These are phyloP conservation scores for Cassiopea xamachana DNA, from an alignment of 30 jellyfish, hydroid and myxozoan species.

Conservation along the genomic window DNA sequence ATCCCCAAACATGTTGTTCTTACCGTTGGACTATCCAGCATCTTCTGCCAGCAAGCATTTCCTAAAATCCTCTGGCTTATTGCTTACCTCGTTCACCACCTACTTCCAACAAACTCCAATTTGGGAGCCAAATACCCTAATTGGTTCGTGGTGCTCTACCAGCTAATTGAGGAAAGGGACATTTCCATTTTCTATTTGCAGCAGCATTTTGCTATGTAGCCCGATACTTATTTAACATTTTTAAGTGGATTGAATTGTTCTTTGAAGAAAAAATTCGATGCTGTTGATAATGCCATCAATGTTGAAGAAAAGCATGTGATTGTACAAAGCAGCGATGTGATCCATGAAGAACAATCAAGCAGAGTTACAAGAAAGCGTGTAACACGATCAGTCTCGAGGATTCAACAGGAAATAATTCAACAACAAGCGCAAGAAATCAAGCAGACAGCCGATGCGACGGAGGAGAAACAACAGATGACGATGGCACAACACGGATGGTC, in stretches of 20 bases:
- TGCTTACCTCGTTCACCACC: too few relatives aligned
- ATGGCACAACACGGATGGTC: slow-evolving; percentile 20
- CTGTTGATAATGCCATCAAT: background rate
- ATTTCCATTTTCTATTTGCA: too few relatives aligned
- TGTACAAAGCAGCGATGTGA: background rate
- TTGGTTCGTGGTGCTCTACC: too few relatives aligned
- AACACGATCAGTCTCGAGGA: slow-evolving; percentile 60
- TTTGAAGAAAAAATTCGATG: background rate
- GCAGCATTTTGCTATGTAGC: too few relatives aligned
- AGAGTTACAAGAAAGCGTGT: slow-evolving; percentile 36
- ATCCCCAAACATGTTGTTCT: too few relatives aligned
- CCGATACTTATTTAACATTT: background rate
- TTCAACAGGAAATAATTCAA: slow-evolving; percentile 21
- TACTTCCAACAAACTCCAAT: too few relatives aligned
- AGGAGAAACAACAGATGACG: slow-evolving; percentile 6
- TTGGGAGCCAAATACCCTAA: too few relatives aligned
- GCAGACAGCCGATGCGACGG: slow-evolving; percentile 23
- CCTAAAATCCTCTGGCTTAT: too few relatives aligned
- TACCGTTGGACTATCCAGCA: too few relatives aligned
- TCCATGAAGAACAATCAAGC: slow-evolving; percentile 33
- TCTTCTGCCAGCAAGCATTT: too few relatives aligned
- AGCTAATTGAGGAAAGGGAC: too few relatives aligned
- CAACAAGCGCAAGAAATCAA: slow-evolving; percentile 1
- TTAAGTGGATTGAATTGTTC: background rate
- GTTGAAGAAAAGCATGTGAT: slow-evolving; percentile 12